Evolutionary conservation across 2,113 vertebrate species (phyloP), one percentile per base, ranked within the genome.

Genomic region (Paralichthys olivaceus): DNA sequence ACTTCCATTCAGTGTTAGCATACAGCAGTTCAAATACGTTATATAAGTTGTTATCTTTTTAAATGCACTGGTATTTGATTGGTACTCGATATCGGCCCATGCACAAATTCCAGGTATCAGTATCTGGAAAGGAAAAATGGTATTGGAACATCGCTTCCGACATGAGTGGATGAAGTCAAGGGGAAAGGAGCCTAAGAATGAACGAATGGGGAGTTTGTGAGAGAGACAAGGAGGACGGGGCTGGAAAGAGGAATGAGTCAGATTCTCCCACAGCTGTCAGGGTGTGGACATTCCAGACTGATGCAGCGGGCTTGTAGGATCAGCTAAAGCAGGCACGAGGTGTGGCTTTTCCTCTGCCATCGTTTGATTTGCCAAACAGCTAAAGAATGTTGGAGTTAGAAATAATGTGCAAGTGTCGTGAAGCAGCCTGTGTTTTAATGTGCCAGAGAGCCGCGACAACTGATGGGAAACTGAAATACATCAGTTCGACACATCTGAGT

Each of bases 201-300:
- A 69, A 28, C 58, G 0, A 76, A 20, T 57, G 68, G 45, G 23
- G 57, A 2, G 20, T 80, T 84, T 84, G 67, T 75, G 61, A 76
- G 75, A 84, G 67, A 84, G 72, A 88, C 40, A 60, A 77, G 29
- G 45, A 69, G 68, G 83, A 84, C 51, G 61, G 25, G 61, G 59
- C 78, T 71, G 64, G 25, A 76, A 63, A 63, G 72, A 75, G 43
- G 55, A 76, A 77, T 91, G 85, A 90, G 81, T 90, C 83, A 85
- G 58, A 88, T 80, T 86, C 72, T 75, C 87, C 89, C 23, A 68
- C 90, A 91, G 90, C 89, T 91, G 90, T 88, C 80, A 69, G 88
- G 85, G 80, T 79, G 85, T 66, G 81, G 87, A 79, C 87, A 89
- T 89, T 90, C 82, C 81, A 76, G 57, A 71, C 79, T 80, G 81